Evolutionary conservation across 1,140 invertebrate genomes (phyloP), one percentile per base, ranked within the genome.

Genomic region (Drosophila pseudoananassae): DNA sequence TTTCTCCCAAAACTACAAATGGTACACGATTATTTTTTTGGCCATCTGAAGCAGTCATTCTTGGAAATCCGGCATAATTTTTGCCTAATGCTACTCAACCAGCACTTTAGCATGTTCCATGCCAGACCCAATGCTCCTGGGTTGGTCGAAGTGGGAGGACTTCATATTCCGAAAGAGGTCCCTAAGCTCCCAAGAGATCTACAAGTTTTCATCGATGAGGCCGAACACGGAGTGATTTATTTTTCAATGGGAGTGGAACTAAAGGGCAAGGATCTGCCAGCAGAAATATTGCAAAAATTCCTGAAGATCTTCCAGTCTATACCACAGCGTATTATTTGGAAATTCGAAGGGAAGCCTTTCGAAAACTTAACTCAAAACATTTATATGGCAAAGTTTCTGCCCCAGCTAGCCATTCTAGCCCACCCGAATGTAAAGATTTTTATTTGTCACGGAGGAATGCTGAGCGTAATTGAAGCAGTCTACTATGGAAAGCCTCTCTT

Each of bases 401-500:
- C 95, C 0, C 95, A 96, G 73, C 93, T 93, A 59, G 95, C 95
- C 65, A 92, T 96, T 75, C 83, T 96, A 64, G 95, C 93, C 15
- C 95, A 96, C 92, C 93, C 93, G 6, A 96, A 96, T 77, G 92
- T 95, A 0, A 94, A 93, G 75, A 92, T 93, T 0, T 95, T 96
- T 65, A 94, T 97, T 25, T 94, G 94, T 3, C 95, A 96, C 75
- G 95, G 95, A 8, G 96, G 96, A n/a, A 87, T 94, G 27, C 91
- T 95, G 25, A 95, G 95, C 50, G 92, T 94, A 3, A 93, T 95
- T 63, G 96, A 97, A 91, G 94, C 95, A 0, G 87, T 95, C 1
- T 94, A 94, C 90, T 94, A 95, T 76, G 94, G 93, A 64, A 94
- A 95, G 14, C 96, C 96, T 1, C 92, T 96, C 5, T 92, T 96